A percentile compares a stretch with the other conserved stretches of the same genome.
Conservation (phyloP, 2,113 vertebrate genomes). For the Myotis lucifugus region DNA sequence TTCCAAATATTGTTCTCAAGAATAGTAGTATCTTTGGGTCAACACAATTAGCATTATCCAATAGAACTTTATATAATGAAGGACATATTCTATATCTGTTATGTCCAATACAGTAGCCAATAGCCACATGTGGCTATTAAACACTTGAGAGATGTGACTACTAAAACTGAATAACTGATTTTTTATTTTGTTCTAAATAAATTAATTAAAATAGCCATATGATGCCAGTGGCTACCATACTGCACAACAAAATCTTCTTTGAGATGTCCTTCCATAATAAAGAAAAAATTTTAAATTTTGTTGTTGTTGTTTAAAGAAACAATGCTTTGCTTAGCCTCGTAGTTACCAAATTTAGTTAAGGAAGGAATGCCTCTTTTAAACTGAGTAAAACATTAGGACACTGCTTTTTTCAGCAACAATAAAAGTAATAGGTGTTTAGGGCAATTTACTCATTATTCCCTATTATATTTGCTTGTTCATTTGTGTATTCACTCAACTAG, state of each 20-base stretch:
- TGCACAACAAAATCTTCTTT: not conserved
- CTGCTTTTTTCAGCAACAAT: not conserved
- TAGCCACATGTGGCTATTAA: not conserved
- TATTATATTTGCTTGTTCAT: not conserved
- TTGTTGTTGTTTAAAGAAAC: not conserved
- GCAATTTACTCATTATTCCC: not conserved
- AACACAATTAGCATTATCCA: not conserved
- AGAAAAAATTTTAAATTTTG: not conserved
- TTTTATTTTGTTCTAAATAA: slow-evolving; percentile 4
- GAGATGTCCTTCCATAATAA: not conserved
- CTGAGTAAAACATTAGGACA: not conserved
- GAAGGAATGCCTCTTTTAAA: not conserved
- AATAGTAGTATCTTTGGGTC: not conserved
- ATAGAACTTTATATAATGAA: not conserved
- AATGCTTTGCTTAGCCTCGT: not conserved
- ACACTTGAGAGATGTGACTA: not conserved
- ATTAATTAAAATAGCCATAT: not conserved
- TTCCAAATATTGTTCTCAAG: not conserved
- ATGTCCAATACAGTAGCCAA: not conserved
- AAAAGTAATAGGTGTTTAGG: not conserved
- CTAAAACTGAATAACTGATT: not conserved
- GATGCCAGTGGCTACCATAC: not conserved
- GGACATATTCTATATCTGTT: not conserved
- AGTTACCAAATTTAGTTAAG: not conserved
- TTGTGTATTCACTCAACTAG: not conserved